Base-by-base conservation (phyloP, 2,797 vertebrate species). In the Phalloptychus januarius region DNA sequence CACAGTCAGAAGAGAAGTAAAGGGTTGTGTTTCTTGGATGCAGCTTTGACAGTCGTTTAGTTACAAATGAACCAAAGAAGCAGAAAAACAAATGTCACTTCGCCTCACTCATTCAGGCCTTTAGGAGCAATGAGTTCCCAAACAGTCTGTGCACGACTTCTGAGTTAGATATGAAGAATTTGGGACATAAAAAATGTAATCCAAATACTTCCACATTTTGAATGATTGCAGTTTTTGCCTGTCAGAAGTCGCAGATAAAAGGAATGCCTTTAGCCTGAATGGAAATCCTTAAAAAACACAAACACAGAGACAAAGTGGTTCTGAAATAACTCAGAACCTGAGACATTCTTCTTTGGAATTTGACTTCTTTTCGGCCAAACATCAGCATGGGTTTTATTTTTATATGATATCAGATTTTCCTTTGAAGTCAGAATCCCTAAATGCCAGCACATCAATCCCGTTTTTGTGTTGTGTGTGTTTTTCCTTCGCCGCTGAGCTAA, bases 361-460 rank as follows among this genome's bases (percentile, higher is more conserved):
- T 83, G 81, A 67, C 44, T 67, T 81, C 81, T 75, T 93, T 90
- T 80, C 75, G 76, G 72, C 72, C 71, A 73, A 46, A 46, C 71
- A 82, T 85, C 75, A 33, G 46, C 90, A 88, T 78, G 79, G 87
- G 80, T 91, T 78, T 54, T 89, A 38, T n/a, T 69, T 33, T 31
- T 31, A 61, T 86, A 76, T 89, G 82, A 89, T 90, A 94, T 95
- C 95, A 94, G 91, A 94, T 95, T 75, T 75, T 52, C 31, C 87
- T 95, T 94, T 94, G 90, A 93, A 90, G 88, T 75, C 33, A 13
- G 86, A 82, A 83, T 82, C 79, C 83, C 81, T 83, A 85, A 92
- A 92, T 79, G 72, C 86, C 88, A 87, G 87, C 84, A 93, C 75
- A 75, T 89, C 72, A 88, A 83, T 82, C 20, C 36, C 10, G 38